A percentile compares a stretch with the other conserved stretches of the same genome.
Evolutionary conservation across 1,140 invertebrate genomes (phyloP).

Genomic region (Adoxophyes honmai): DNA sequence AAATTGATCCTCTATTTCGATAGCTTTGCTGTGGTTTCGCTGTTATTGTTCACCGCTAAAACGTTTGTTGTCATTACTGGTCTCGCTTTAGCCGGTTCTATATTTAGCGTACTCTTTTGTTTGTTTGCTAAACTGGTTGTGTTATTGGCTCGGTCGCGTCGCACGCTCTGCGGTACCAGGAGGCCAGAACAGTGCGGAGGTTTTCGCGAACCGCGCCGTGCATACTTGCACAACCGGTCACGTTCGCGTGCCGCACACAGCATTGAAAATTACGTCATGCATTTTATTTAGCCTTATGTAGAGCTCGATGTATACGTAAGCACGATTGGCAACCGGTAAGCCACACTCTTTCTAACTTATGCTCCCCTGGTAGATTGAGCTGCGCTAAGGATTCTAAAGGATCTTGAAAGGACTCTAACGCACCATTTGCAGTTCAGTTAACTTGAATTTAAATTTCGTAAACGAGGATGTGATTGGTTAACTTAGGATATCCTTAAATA

Average conservation of each 20-base stretch:
- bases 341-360: constrained; percentile 40
- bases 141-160: constrained; percentile 5
- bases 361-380: constrained; percentile 46
- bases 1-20: too few relatives aligned
- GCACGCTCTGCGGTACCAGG: constrained; percentile 39
- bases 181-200: constrained; percentile 35
- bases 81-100: too few relatives aligned
- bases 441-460: background rate
- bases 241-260: constrained; percentile 46
- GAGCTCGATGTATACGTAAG: constrained; percentile 32
- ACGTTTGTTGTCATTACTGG: too few relatives aligned
- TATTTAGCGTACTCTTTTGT: too few relatives aligned
- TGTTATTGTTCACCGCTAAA: too few relatives aligned
- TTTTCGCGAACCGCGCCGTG: constrained; percentile 42
- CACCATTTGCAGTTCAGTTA: too few relatives aligned
- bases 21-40: too few relatives aligned
- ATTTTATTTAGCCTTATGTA: constrained; percentile 60
- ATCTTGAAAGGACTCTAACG: constrained; percentile 18
- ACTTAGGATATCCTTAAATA: constrained; percentile 5
- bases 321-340: constrained; percentile 39
- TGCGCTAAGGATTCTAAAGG: constrained; percentile 52
- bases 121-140: too few relatives aligned
- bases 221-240: constrained; percentile 46
- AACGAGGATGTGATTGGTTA: background rate
- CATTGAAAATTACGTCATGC: constrained; percentile 58